These are phyloP conservation scores for Lepisosteus osseus DNA, from an alignment of 2,113 vertebrate genomes.

Conservation along the genomic window DNA sequence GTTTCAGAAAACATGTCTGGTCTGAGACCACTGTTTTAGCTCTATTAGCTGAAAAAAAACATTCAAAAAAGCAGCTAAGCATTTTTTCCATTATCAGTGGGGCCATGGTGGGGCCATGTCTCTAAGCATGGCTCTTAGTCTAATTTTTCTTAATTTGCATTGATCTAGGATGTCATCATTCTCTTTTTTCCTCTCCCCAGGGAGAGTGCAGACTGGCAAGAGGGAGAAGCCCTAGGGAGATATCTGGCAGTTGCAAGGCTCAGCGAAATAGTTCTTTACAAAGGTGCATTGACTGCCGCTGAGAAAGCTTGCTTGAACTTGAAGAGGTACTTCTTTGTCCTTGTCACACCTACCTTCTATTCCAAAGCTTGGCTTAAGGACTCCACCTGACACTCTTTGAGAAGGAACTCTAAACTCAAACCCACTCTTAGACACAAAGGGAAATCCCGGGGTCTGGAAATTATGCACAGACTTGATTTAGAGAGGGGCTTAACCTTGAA, in stretches of 20 bases:
- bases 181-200: background rate
- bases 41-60: too few relatives aligned
- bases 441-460: conserved; percentile 32
- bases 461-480: conserved; percentile 27
- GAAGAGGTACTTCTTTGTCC: conserved; percentile 6
- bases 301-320: conserved; percentile 8
- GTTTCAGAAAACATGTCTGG: too few relatives aligned
- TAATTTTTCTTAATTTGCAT: background rate
- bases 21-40: too few relatives aligned
- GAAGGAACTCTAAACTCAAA: conserved; percentile 2
- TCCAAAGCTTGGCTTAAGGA: background rate
- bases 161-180: background rate
- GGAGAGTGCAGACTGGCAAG: background rate
- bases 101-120: background rate
- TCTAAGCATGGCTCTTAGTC: background rate
- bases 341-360: background rate
- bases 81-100: too few relatives aligned
- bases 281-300: conserved; percentile 5
- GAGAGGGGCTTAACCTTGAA: conserved; percentile 12
- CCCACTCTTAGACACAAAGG: conserved; percentile 16
- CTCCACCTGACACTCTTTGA: background rate
- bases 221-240: background rate
- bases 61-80: too few relatives aligned
- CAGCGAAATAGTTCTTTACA: conserved; percentile 3
- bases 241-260: background rate